Percentiles rank a stretch among this genome's conserved stretches.
Evolutionary conservation across 1,140 invertebrate species (phyloP).

Genomic region (Drosophila athabasca): DNA sequence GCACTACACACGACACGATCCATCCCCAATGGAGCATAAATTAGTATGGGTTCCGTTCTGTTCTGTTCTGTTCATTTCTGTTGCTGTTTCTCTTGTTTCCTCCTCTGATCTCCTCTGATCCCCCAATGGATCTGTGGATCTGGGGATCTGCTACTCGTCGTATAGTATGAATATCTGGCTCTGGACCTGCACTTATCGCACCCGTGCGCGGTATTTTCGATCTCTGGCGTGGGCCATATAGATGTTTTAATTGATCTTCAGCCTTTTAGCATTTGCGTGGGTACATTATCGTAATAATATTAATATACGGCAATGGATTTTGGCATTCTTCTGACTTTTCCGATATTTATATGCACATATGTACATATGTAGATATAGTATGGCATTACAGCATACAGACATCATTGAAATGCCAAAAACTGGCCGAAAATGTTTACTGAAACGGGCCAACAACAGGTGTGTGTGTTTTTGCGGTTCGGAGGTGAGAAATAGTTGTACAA

Average conservation of each 20-base stretch:
- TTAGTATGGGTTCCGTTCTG: constrained; percentile 20
- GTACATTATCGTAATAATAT: constrained; percentile 40
- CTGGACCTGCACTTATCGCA: constrained; percentile 36
- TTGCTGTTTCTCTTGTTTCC: too few species aligned
- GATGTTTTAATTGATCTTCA: constrained; percentile 48
- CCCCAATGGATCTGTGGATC: background rate
- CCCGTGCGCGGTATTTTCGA: constrained; percentile 17
- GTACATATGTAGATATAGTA: background rate
- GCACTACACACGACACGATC: constrained; percentile 32
- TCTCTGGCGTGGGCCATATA: constrained; percentile 15
- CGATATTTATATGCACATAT: background rate
- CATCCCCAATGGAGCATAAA: constrained; percentile 45
- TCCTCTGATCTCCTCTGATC: too few species aligned
- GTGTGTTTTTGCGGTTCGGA: constrained; percentile 6
- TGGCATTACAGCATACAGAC: constrained; percentile 39
- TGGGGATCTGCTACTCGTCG: background rate
- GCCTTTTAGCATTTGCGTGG: constrained; percentile 22
- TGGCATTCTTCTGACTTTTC: constrained; percentile 22
- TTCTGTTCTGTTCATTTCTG: constrained; percentile 2
- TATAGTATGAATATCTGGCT: constrained; percentile 24
- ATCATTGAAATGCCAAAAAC: constrained; percentile 39
- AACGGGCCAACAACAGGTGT: constrained; percentile 42
- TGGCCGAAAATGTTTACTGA: constrained; percentile 33
- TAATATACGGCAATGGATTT: constrained; percentile 43
- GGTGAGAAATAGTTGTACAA: constrained; percentile 3